phyloP scores from a whole-genome alignment of 2,888 invertebrate genomes.

The Drosophila neoperkinsi region DNA sequence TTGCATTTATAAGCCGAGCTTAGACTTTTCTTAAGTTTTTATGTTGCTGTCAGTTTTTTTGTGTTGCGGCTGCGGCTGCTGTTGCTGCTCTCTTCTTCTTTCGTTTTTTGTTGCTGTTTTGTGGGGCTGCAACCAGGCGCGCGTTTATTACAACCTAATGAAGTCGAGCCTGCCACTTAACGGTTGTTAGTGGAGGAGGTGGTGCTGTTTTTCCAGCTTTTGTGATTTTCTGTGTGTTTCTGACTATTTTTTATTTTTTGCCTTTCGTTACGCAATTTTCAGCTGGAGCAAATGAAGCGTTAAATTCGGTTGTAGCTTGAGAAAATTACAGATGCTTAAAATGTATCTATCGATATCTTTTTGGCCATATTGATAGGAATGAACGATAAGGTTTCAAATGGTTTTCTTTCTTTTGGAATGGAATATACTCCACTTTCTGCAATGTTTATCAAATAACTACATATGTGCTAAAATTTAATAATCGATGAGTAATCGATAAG shows the following conservation, averaged over 20 bases:
- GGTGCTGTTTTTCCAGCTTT: slow-evolving; percentile 38
- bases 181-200: slow-evolving; percentile 55
- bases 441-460: neutral
- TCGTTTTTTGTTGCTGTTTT: slow-evolving; percentile 23
- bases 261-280: slow-evolving; percentile 59
- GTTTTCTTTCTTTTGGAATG: neutral
- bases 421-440: neutral
- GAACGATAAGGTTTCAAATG: neutral
- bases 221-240: slow-evolving; percentile 10
- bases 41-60: slow-evolving; percentile 71
- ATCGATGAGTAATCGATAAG: neutral
- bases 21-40: slow-evolving; percentile 65
- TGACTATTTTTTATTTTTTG: slow-evolving; percentile 5
- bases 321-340: slow-evolving; percentile 13
- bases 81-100: neutral
- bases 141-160: slow-evolving; percentile 81
- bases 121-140: slow-evolving; percentile 72
- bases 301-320: slow-evolving; percentile 35
- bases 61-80: slow-evolving; percentile 9
- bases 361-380: neutral
- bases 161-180: slow-evolving; percentile 80
- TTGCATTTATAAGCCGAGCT: slow-evolving; percentile 78
- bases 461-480: neutral
- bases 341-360: neutral
- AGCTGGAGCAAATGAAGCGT: slow-evolving; percentile 62